Evolutionary conservation across 2,113 vertebrate genomes (phyloP), one percentile per base, ranked within the genome.

Genomic region (Electrona antarctica): DNA sequence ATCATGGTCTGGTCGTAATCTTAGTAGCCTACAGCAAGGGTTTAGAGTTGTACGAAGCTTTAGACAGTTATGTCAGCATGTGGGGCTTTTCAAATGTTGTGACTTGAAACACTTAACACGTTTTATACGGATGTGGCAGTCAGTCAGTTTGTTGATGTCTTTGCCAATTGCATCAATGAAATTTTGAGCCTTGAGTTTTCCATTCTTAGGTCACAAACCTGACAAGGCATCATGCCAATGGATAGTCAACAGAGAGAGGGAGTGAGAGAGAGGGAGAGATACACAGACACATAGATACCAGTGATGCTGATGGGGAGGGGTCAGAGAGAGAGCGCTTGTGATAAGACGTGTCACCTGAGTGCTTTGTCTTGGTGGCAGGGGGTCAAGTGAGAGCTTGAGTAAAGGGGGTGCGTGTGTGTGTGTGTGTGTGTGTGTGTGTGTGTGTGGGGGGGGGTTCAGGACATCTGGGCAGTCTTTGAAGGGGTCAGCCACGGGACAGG

Each of bases 401-500:
- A 64, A 71, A 70, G 6, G 48, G 46, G 56, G 48, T 21, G 33
- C 46, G 48, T 8, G 48, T 13, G 33, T 49, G 48, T 8, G 48
- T 13, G 48, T 21, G 21, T 21, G 21, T 21, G 21, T 21, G 12
- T 14, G 57, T 65, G 69, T 65, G 69, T 67, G 73, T 64, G 50
- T 67, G 12, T 67, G 67, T 21, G 64, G 46, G 49, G 61, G 81
- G 76, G 58, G 72, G 70, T 71, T 85, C 80, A 73, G 83, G 89
- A 91, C 92, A 92, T 92, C 91, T 93, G 91, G 67, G 79, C 80
- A 73, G 79, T 89, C 86, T 92, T 91, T 90, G 83, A 87, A 86
- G 91, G 88, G 92, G 89, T 93, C 93, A 93, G 77, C 83, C 88
- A 89, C 74, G 76, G 89, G 90, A 92, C 91, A 92, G 91, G 86